Evolutionary conservation across 2,888 invertebrate genomes (phyloP).

Genomic region (Heliconius hortense): DNA sequence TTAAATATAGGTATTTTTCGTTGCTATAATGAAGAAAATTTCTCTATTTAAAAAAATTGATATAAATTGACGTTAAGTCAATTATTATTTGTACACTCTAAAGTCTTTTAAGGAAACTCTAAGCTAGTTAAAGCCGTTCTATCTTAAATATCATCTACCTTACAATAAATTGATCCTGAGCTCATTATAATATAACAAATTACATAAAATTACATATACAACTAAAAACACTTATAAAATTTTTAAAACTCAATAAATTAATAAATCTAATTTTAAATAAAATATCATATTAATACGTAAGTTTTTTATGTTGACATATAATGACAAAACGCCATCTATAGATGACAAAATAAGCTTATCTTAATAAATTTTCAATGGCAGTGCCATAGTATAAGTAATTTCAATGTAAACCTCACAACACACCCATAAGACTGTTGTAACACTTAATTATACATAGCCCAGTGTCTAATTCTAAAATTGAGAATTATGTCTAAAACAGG

Average conservation of each 20-base stretch:
- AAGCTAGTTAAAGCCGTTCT: constrained; percentile 80
- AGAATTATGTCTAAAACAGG: constrained; percentile 58
- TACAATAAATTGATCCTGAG: constrained; percentile 44
- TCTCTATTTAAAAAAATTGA: constrained; percentile 40
- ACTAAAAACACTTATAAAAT: not conserved
- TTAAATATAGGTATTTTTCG: constrained; percentile 36
- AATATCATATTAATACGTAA: not conserved
- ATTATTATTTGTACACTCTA: constrained; percentile 71
- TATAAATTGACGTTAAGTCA: constrained; percentile 47
- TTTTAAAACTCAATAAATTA: not conserved
- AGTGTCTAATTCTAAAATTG: constrained; percentile 45
- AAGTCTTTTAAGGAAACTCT: constrained; percentile 75
- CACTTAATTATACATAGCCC: constrained; percentile 37
- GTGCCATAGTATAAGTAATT: constrained; percentile 34
- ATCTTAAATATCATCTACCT: constrained; percentile 61
- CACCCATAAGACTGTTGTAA: constrained; percentile 44
- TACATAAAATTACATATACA: constrained; percentile 14
- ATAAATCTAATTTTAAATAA: not conserved
- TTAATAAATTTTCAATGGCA: constrained; percentile 35
- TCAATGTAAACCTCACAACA: constrained; percentile 40
- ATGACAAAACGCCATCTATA: constrained; percentile 39
- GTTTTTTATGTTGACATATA: constrained; percentile 4
- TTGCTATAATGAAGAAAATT: constrained; percentile 42
- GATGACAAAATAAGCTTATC: constrained; percentile 26
- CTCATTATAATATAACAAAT: constrained; percentile 24